Percentiles rank a stretch among this genome's conserved stretches.
These are phyloP conservation scores for Rhadinocentrus ornatus DNA, from an alignment of 2,797 vertebrate species.

Conservation along the genomic window DNA sequence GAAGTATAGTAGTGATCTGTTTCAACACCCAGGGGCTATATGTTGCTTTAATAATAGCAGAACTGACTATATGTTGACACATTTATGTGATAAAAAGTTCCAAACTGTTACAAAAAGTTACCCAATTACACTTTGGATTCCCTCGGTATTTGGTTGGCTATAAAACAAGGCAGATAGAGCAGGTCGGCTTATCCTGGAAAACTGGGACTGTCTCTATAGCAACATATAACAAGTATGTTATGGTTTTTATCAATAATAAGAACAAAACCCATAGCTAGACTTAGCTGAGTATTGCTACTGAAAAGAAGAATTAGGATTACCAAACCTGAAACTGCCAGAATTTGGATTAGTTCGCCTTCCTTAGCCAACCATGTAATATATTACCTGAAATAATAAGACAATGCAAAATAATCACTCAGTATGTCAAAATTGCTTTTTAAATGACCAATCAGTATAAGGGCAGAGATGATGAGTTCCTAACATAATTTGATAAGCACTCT, in stretches of 20 bases:
- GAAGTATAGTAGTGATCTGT: background rate
- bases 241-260: slow-evolving; percentile 90
- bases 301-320: background rate
- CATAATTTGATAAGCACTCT: background rate
- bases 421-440: slow-evolving; percentile 1
- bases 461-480: background rate
- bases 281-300: slow-evolving; percentile 79
- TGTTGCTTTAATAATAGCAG: background rate
- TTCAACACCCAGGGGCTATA: background rate
- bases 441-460: slow-evolving; percentile 5
- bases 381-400: slow-evolving; percentile 7
- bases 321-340: background rate
- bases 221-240: slow-evolving; percentile 81
- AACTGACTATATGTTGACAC: background rate
- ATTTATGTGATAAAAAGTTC: no score
- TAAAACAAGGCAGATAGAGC: slow-evolving; percentile 86
- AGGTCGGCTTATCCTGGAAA: slow-evolving; percentile 83
- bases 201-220: slow-evolving; percentile 82
- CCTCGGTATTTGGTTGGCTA: slow-evolving; percentile 38
- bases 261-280: slow-evolving; percentile 76
- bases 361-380: background rate
- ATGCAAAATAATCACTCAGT: background rate
- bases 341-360: slow-evolving; percentile 14
- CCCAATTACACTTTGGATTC: slow-evolving; percentile 2
- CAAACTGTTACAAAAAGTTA: background rate